phyloP scores from a whole-genome alignment of 2,797 vertebrate genomes.

The Gallinago stenura region DNA sequence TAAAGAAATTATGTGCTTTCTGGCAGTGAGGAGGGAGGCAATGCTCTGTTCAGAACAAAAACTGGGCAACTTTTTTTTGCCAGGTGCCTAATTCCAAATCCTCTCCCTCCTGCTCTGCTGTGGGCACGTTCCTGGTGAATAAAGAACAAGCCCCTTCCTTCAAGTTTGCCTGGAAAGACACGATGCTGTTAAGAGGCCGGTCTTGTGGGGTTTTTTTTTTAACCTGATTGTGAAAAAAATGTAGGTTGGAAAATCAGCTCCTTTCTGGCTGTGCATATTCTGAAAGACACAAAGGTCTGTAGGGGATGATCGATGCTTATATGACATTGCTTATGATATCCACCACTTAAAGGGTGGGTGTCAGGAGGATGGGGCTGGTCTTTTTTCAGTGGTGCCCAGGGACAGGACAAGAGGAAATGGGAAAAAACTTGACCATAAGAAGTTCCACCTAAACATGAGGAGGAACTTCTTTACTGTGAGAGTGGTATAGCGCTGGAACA shows the following conservation, averaged over 20 bases:
- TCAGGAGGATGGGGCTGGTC: no score
- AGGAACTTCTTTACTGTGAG: no score
- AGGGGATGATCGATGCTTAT: background rate
- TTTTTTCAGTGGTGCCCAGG: no score
- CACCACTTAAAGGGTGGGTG: no score
- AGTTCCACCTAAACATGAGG: no score
- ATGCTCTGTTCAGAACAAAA: background rate
- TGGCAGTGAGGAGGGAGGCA: slow-evolving; percentile 46
- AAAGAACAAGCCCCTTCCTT: background rate
- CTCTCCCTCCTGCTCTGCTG: background rate
- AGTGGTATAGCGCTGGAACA: no score
- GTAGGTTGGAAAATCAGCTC: background rate
- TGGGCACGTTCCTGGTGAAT: background rate
- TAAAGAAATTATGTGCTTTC: slow-evolving; percentile 47
- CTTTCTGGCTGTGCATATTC: background rate
- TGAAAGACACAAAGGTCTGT: rapidly evolving
- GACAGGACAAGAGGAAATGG: no score
- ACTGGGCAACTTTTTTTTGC: slow-evolving; percentile 28
- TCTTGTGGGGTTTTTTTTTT: background rate
- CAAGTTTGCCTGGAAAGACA: rapidly evolving
- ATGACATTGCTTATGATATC: no score
- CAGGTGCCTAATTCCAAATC: slow-evolving; percentile 19
- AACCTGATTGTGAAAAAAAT: background rate
- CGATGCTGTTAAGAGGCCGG: background rate
- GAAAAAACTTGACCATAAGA: no score